phyloP scores from a whole-genome alignment of 2,888 invertebrate species.

The Erannis defoliaria region DNA sequence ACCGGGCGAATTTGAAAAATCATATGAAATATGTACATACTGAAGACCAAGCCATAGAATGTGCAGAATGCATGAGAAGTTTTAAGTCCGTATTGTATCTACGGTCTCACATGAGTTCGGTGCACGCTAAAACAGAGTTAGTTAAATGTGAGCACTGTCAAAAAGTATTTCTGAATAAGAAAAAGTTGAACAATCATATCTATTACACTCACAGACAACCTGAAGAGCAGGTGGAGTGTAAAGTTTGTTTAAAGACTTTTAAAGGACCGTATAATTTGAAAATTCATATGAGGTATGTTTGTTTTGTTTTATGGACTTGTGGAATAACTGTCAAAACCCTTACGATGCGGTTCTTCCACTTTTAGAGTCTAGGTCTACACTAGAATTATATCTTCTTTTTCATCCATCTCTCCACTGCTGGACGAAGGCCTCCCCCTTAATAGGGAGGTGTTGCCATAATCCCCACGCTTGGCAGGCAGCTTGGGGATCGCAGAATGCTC shows the following conservation, averaged over 20 bases:
- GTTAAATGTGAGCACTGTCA: slow-evolving; percentile 51
- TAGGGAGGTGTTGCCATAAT: too few relatives aligned
- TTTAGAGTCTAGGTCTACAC: too few relatives aligned
- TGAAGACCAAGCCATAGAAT: slow-evolving; percentile 50
- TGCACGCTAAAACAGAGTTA: slow-evolving; percentile 47
- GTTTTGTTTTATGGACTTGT: not conserved
- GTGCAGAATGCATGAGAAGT: slow-evolving; percentile 49
- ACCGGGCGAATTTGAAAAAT: slow-evolving; percentile 49
- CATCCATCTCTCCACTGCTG: too few relatives aligned
- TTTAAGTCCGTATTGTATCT: slow-evolving; percentile 56
- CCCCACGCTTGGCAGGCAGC: too few relatives aligned
- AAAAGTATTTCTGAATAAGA: slow-evolving; percentile 55
- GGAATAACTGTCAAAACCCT: too few relatives aligned
- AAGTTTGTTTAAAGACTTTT: slow-evolving; percentile 54
- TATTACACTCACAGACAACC: slow-evolving; percentile 57
- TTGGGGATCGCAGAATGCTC: too few relatives aligned
- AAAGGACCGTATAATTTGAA: slow-evolving; percentile 56
- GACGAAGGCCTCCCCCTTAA: too few relatives aligned
- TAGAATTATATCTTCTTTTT: too few relatives aligned
- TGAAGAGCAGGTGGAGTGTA: slow-evolving; percentile 49
- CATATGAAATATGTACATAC: slow-evolving; percentile 55
- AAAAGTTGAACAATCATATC: slow-evolving; percentile 56
- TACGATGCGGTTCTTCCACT: too few relatives aligned
- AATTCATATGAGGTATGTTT: slow-evolving; percentile 54
- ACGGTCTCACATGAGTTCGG: slow-evolving; percentile 52